Evolutionary conservation across 2,113 vertebrate species (phyloP), one percentile per base, ranked within the genome.

Genomic region (Seriola aureovittata): DNA sequence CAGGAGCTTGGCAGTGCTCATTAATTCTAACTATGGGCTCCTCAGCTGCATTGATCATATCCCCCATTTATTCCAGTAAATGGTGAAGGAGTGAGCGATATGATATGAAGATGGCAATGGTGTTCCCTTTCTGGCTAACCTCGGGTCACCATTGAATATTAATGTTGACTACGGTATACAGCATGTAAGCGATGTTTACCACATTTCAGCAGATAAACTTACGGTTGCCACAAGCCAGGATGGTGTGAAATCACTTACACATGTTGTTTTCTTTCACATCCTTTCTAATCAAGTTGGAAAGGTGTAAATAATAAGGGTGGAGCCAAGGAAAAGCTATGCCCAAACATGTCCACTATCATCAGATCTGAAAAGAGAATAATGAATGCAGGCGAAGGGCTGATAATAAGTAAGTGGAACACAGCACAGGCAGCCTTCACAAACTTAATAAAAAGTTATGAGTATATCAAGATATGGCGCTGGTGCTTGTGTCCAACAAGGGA

Each of bases 21-120:
- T 94, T 93, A 92, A 89, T 92, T 94, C 92, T 73, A 89, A 89
- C 90, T 89, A 86, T 89, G 83, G 76, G 78, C 82, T 93, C 79
- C 85, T 89, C 78, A n/a, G 85, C 86, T 81, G 75, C 88, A 93
- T 89, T 93, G 93, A 94, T 93, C 92, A 95, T 89, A 91, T 89
- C 65, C 77, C 83, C 79, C 78, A 85, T 93, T 92, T 93, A 88
- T 93, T 92, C 83, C 88, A 87, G 91, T 91, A 88, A 93, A 92
- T 36, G 54, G 82, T 54, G 78, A 88, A 71, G 78, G 83, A 84
- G 87, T 90, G 79, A 84, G 62, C 69, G 86, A 91, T 90, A 54
- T 36, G 46, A 85, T 81, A 60, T 78, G 36, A 89, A 79, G 73
- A 75, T 71, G 60, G 78, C 69, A 75, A 75, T 4, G 29, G 32